A percentile compares a stretch with the other conserved stretches of the same genome.
These are phyloP conservation scores for Aurelia coerulea DNA, from an alignment of 30 jellyfish, hydroid and myxozoan species.

Conservation along the genomic window DNA sequence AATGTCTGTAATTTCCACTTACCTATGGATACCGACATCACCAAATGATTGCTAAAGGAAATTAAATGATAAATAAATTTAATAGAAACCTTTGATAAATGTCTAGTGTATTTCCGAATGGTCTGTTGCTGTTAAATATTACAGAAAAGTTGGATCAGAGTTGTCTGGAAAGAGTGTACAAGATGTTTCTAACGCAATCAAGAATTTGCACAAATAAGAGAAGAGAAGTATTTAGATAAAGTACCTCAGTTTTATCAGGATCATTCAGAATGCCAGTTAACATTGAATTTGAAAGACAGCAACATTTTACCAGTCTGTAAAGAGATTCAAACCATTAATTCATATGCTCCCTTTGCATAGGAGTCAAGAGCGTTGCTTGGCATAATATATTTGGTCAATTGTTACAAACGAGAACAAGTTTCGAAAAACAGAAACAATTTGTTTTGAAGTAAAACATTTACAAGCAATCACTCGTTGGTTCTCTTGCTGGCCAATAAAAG, in stretches of 20 bases:
- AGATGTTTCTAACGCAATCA: no score
- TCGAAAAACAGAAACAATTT: no score
- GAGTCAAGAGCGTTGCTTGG: no score
- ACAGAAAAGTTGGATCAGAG: no score
- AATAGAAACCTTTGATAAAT: not conserved
- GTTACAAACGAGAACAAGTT: no score
- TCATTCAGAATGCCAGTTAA: conserved; percentile 80
- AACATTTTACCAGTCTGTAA: conserved; percentile 58
- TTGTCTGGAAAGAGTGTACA: no score
- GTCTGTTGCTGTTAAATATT: not conserved
- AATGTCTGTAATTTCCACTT: not conserved
- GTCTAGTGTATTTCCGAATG: not conserved
- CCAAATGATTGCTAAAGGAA: conserved; percentile 8
- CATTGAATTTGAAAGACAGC: conserved; percentile 71
- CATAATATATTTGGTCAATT: no score
- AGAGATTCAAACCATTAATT: not conserved
- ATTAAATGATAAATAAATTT: not conserved
- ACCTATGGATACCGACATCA: conserved; percentile 39
- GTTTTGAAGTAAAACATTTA: no score
- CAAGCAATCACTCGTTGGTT: no score
- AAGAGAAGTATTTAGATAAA: not conserved
- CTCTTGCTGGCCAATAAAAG: no score
- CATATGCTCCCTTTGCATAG: no score
- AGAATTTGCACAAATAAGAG: no score
- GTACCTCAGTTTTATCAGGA: conserved; percentile 42